Evolutionary conservation across 1,140 invertebrate species (phyloP).

Genomic region (Sipha flava): DNA sequence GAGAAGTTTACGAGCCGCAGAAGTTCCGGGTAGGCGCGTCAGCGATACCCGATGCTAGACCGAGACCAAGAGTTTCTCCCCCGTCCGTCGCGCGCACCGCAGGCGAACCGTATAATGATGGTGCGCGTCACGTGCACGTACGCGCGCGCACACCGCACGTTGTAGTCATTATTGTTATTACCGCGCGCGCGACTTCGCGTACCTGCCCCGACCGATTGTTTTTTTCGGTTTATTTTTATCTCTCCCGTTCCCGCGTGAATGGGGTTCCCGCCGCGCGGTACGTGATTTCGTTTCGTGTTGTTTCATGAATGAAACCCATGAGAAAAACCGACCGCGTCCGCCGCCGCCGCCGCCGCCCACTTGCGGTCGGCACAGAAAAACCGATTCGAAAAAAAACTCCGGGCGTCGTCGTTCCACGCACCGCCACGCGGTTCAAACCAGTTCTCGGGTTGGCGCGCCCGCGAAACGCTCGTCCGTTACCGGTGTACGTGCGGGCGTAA

Average conservation of each 20-base stretch:
- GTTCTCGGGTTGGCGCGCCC: neutral
- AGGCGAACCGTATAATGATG: no score
- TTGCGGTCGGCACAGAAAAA: slow-evolving; percentile 3
- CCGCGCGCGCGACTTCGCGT: no score
- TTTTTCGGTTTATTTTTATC: neutral
- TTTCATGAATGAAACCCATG: slow-evolving; percentile 9
- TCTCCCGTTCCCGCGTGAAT: neutral
- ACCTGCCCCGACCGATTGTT: no score
- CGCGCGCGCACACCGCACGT: no score
- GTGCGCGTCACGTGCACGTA: no score
- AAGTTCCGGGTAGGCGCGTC: no score
- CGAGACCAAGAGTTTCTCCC: no score
- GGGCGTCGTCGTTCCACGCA: neutral
- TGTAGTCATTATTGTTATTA: no score
- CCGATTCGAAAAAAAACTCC: neutral
- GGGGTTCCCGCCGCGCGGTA: neutral
- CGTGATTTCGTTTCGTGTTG: neutral
- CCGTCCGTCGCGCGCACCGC: no score
- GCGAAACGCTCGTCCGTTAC: neutral
- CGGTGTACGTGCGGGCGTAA: no score
- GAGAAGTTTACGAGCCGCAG: no score
- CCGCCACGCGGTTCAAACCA: neutral
- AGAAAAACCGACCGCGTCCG: neutral
- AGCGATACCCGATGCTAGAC: no score
- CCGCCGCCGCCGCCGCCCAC: neutral